These are phyloP conservation scores for Psittacara wagleri DNA, from an alignment of 2,113 vertebrate species.

Conservation along the genomic window DNA sequence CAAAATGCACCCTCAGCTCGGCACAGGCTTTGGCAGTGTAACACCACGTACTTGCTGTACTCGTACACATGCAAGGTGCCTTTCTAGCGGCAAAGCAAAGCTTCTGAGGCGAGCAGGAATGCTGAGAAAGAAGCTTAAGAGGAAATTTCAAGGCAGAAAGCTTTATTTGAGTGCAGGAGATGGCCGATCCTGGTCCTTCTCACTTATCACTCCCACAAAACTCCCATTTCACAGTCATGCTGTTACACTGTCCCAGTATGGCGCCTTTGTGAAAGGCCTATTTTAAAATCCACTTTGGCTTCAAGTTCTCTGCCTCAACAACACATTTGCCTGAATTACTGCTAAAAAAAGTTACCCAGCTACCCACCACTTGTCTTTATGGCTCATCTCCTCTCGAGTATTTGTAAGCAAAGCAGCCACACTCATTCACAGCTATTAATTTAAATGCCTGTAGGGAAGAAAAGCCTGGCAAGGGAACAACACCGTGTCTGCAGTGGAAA, in stretches of 20 bases:
- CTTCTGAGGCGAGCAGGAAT: background rate
- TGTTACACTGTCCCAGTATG: background rate
- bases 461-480: background rate
- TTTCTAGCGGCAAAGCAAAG: background rate
- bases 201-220: background rate
- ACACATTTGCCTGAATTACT: background rate
- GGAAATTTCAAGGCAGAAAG: rapidly evolving
- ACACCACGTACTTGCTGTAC: background rate
- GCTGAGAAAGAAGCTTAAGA: background rate
- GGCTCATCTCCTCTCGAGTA: background rate
- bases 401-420: background rate
- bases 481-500: background rate
- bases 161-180: background rate
- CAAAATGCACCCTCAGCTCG: background rate
- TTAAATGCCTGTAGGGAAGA: background rate
- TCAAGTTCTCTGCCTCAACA: background rate
- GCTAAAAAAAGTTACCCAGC: background rate
- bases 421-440: background rate
- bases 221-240: background rate
- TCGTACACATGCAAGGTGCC: rapidly evolving
- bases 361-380: background rate
- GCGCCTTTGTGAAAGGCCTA: background rate
- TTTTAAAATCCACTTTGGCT: background rate
- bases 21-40: background rate
- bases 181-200: background rate